Evolutionary conservation across 1,140 invertebrate genomes (phyloP), one percentile per base, ranked within the genome.

Genomic region (Zaprionus inermis): DNA sequence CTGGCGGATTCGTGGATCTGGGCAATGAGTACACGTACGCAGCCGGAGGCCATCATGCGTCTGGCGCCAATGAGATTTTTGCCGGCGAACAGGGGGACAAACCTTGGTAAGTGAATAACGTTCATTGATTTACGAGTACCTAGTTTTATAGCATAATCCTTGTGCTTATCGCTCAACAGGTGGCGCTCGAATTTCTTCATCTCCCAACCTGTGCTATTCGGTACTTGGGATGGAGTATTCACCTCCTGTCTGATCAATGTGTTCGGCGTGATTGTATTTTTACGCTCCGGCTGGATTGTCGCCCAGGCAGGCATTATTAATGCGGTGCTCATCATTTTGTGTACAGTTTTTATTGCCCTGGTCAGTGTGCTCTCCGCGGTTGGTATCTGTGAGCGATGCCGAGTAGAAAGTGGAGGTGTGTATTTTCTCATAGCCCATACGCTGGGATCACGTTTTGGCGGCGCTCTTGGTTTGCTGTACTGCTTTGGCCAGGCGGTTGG

Each of bases 401-500:
- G 97, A 75, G 96, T 99, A 81, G 97, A 98, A 93, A 98, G 97
- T 93, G 98, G 98, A 30, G 98, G 98, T 28, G 97, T 99, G 14
- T 99, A 99, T 93, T 98, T 98, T 93, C 94, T 99, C 52, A 93
- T 99, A 36, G 97, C 97, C 0, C 97, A 99, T 92, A 98, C 99
- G 4, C 93, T 99, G 10, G 98, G 98, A 38, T 97, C 97, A 5
- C 94, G 97, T 89, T 96, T 98, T 91, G 98, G 98, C 9, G 98
- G 97, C 16, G 96, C 98, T 54, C 94, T 99, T 16, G 98, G 98
- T 52, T 93, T 99, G 59, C 93, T 99, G 4, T 99, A 99, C 92
- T 98, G 97, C 92, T 99, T 99, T 94, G 98, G 98, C 78, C 98
- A 98, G 97, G 97, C 98, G 71, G 98, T 99, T 1, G 97, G 97